A percentile compares a stretch with the other conserved stretches of the same genome.
Conservation (phyloP, 2,113 vertebrate species). For the Eulacestoma nigropectus region DNA sequence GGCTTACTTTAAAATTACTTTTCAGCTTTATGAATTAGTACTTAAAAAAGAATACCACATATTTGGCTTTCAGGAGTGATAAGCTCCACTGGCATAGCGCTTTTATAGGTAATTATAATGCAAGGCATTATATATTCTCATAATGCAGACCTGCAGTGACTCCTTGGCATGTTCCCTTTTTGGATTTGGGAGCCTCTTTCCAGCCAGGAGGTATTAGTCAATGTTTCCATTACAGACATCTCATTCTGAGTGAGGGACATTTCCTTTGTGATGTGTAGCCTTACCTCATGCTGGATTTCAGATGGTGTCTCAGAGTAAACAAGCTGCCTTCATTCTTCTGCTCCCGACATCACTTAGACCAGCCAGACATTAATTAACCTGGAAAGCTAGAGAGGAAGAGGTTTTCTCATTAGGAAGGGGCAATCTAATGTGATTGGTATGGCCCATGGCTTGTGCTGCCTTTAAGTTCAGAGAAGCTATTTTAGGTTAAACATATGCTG, state of each 20-base stretch:
- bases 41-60: not conserved
- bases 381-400: not conserved
- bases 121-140: not conserved
- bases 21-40: not conserved
- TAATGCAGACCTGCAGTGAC: not conserved
- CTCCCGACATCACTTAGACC: not conserved
- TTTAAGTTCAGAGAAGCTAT: not conserved
- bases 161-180: not conserved
- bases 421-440: not conserved
- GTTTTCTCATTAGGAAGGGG: not conserved
- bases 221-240: not conserved
- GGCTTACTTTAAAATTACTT: not conserved
- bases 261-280: not conserved
- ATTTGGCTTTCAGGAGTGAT: not conserved
- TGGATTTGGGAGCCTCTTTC: not conserved
- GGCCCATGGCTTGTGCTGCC: not conserved
- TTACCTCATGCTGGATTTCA: not conserved
- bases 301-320: not conserved
- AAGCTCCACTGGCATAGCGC: not conserved
- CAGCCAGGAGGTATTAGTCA: not conserved
- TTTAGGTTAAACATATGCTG: not conserved
- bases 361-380: conserved; percentile 4
- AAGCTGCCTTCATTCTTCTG: not conserved
- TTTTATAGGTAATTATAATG: not conserved
- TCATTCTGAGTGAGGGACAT: not conserved